Conservation (phyloP, 2,113 vertebrate genomes). For the Bubalus kerabau region DNA sequence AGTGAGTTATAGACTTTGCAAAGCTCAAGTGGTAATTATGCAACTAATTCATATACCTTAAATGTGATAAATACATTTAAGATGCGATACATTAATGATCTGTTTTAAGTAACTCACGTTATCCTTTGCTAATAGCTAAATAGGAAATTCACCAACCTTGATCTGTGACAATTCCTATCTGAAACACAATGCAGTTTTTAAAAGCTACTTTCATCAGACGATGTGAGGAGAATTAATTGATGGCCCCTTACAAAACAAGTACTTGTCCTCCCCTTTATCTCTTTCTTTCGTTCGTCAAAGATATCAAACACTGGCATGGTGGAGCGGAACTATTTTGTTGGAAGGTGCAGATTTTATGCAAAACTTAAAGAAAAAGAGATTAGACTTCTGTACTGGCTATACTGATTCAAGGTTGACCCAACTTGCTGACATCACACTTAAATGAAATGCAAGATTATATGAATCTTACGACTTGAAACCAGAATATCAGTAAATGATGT, state of each 20-base stretch:
- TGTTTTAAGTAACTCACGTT: conserved; percentile 32
- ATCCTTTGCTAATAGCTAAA: conserved; percentile 22
- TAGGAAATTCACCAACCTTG: conserved; percentile 12
- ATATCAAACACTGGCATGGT: conserved; percentile 44
- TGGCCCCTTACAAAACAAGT: neutral
- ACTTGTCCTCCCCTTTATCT: neutral
- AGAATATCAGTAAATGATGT: conserved; percentile 64
- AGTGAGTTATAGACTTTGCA: conserved; percentile 13
- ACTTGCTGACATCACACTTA: conserved; percentile 60
- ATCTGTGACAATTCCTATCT: conserved; percentile 30
- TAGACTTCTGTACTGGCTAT: conserved; percentile 23
- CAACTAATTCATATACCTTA: conserved; percentile 6
- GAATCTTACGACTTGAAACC: conserved; percentile 62
- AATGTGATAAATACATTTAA: neutral
- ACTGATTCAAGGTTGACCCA: conserved; percentile 51
- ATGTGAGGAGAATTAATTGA: conserved; percentile 40
- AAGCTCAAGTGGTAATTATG: conserved; percentile 28
- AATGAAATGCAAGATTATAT: conserved; percentile 64
- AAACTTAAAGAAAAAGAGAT: conserved; percentile 51
- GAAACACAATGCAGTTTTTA: conserved; percentile 25
- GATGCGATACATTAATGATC: neutral
- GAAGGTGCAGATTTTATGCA: conserved; percentile 45
- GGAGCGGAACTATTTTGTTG: conserved; percentile 35
- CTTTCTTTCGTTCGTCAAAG: conserved; percentile 15
- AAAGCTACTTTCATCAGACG: conserved; percentile 42